Evolutionary conservation across 35 echinoderm and acorn worm species (phyloP).

Genomic region (Heliocidaris erythrogramma): DNA sequence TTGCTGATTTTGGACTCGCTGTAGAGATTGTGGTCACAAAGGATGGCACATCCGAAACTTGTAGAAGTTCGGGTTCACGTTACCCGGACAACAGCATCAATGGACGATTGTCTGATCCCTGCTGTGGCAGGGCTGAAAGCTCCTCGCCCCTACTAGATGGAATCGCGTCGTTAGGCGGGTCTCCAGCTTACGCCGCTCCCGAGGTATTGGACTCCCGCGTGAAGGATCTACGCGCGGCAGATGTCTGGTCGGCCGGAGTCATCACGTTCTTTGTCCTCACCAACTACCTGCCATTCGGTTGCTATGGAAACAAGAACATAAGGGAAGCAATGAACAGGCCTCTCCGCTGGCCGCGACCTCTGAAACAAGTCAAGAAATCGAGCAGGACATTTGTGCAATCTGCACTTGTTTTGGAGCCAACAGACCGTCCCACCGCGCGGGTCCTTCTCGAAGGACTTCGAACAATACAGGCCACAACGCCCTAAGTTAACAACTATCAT

Average conservation of each 20-base stretch:
- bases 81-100: not conserved
- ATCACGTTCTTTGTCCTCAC: conserved; percentile 58
- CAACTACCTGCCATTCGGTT: conserved; percentile 56
- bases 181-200: conserved; percentile 57
- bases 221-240: conserved; percentile 39
- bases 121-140: not conserved
- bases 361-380: conserved; percentile 46
- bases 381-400: conserved; percentile 36
- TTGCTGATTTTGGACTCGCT: conserved; percentile 54
- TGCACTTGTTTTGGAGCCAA: conserved; percentile 18
- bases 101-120: not conserved
- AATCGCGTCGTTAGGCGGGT: conserved; percentile 23
- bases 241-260: conserved; percentile 64
- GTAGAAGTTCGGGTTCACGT: not conserved
- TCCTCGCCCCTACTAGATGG: not conserved
- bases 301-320: conserved; percentile 49
- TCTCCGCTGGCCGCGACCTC: conserved; percentile 58
- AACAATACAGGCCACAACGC: not conserved
- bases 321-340: conserved; percentile 47
- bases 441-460: not conserved
- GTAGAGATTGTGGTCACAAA: not conserved
- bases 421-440: conserved; percentile 18
- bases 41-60: not conserved
- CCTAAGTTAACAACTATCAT: not conserved
- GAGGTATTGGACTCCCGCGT: conserved; percentile 46